Conservation (phyloP, 2,113 vertebrate species). For the Oceanodroma tethys region DNA sequence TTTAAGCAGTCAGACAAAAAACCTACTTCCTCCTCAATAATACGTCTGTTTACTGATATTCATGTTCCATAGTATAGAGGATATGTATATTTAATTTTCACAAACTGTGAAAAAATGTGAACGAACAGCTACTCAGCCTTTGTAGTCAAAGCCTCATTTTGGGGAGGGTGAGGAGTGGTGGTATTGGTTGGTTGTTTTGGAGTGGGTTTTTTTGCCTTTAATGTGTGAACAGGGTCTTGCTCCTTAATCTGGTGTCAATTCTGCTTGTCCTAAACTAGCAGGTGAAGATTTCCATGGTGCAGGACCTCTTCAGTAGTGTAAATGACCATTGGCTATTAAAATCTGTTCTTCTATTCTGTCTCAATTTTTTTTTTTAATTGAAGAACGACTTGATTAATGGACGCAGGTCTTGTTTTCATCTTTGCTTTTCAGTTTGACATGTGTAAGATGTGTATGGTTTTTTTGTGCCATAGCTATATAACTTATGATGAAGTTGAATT, state of each 20-base stretch:
- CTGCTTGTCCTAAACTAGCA: not conserved
- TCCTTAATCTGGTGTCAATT: not conserved
- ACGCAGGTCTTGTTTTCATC: not conserved
- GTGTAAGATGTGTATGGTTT: not conserved
- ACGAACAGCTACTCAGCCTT: not conserved
- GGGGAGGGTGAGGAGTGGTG: rapidly evolving
- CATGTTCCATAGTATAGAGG: not conserved
- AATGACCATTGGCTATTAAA: not conserved
- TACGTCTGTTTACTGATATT: not conserved
- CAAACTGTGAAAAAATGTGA: not conserved
- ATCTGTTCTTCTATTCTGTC: not conserved
- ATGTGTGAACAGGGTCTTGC: not conserved
- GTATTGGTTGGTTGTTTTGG: not conserved
- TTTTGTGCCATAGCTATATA: not conserved
- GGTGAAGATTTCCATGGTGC: not conserved
- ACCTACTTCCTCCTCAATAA: not conserved
- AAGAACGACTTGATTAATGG: not conserved
- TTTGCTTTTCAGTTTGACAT: not conserved
- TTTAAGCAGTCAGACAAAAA: not conserved
- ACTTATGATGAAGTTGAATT: not conserved
- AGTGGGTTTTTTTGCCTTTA: not conserved
- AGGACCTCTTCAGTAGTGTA: not conserved
- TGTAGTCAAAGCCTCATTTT: not conserved
- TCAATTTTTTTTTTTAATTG: not conserved
- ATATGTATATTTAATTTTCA: not conserved